Evolutionary conservation across 1,140 invertebrate genomes (phyloP).

Genomic region (Leptinotarsa undecemlineata): DNA sequence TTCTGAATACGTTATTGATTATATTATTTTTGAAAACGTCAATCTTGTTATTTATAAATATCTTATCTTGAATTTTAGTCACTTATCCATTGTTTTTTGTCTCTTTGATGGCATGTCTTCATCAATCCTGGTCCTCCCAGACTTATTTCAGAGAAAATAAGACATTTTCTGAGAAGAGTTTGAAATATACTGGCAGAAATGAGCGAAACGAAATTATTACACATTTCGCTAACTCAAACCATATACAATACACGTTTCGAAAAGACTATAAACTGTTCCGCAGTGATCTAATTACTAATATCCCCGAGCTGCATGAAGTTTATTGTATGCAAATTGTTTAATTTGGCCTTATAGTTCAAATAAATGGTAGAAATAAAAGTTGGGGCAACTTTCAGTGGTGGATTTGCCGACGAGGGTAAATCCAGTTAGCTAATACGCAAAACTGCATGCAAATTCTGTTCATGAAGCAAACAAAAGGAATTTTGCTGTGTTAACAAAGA

Average conservation of each 20-base stretch:
- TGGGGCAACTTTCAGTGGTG: constrained; percentile 7
- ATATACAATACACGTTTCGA: background rate
- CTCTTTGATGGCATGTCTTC: too few species aligned
- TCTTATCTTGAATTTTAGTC: too few species aligned
- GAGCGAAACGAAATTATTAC: too few species aligned
- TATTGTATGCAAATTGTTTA: constrained; percentile 8
- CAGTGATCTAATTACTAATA: background rate
- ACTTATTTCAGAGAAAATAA: too few species aligned
- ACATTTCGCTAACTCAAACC: too few species aligned
- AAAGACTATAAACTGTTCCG: background rate
- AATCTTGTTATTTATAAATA: too few species aligned
- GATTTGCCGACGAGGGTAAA: constrained; percentile 26
- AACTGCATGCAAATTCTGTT: constrained; percentile 28
- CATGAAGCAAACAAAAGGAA: constrained; percentile 19
- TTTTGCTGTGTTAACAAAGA: constrained; percentile 15
- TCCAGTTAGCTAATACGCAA: constrained; percentile 29
- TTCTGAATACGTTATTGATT: too few species aligned
- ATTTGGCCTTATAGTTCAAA: constrained; percentile 23
- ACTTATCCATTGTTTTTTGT: too few species aligned
- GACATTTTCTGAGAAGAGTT: too few species aligned
- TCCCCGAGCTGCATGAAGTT: background rate
- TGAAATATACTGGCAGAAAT: too few species aligned
- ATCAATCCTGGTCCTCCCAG: too few species aligned
- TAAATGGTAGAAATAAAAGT: constrained; percentile 23
- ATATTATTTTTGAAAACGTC: too few species aligned